Evolutionary conservation across 2,113 vertebrate genomes (phyloP).

Genomic region (Rhinogobius similis): DNA sequence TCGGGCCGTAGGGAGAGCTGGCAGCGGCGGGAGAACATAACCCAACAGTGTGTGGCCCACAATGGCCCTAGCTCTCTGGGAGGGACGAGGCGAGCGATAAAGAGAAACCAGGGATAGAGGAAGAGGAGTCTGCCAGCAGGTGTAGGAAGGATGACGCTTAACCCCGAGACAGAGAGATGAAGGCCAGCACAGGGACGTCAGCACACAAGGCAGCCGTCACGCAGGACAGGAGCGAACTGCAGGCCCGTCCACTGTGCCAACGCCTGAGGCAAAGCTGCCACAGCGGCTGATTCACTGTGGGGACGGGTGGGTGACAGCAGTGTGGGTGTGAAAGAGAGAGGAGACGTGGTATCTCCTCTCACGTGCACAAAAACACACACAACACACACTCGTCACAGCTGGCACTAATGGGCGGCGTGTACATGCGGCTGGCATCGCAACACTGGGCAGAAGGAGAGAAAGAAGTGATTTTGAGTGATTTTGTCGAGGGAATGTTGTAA

Average conservation of each 20-base stretch:
- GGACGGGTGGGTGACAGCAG: slow-evolving; percentile 67
- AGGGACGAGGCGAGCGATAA: slow-evolving; percentile 53
- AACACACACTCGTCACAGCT: slow-evolving; percentile 70
- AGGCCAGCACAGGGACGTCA: slow-evolving; percentile 39
- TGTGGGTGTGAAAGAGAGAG: slow-evolving; percentile 65
- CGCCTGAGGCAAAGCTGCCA: slow-evolving; percentile 71
- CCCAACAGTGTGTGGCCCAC: slow-evolving; percentile 84
- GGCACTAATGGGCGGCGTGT: slow-evolving; percentile 62
- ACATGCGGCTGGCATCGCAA: slow-evolving; percentile 61
- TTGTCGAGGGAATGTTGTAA: slow-evolving; percentile 30
- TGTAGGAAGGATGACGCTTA: slow-evolving; percentile 83
- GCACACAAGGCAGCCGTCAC: slow-evolving; percentile 63
- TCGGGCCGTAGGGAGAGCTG: slow-evolving; percentile 81
- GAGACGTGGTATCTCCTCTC: slow-evolving; percentile 56
- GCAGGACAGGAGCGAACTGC: slow-evolving; percentile 84
- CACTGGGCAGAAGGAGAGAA: slow-evolving; percentile 58
- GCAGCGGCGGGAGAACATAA: slow-evolving; percentile 84
- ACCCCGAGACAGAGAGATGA: slow-evolving; percentile 65
- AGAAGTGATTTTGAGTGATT: slow-evolving; percentile 43
- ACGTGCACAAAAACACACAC: slow-evolving; percentile 57
- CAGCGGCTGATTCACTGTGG: slow-evolving; percentile 67
- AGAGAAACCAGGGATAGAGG: slow-evolving; percentile 55
- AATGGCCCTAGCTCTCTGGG: slow-evolving; percentile 85
- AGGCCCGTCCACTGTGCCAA: slow-evolving; percentile 75
- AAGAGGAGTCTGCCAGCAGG: slow-evolving; percentile 87